These are phyloP conservation scores for Stylophora pistillata DNA, from an alignment of 64 coral and sea anemone species.

Conservation along the genomic window DNA sequence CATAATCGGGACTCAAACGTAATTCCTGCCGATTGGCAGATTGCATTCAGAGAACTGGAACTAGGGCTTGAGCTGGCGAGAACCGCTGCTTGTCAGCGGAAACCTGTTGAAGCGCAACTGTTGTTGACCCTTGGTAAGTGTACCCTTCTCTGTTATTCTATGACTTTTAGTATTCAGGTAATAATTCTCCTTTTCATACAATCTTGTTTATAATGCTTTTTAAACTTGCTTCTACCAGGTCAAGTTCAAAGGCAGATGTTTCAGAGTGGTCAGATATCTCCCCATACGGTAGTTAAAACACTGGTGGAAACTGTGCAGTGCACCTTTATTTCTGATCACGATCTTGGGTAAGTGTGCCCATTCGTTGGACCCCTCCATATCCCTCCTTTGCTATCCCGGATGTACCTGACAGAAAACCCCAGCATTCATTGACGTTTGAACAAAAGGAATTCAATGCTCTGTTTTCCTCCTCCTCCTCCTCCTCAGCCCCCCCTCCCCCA, in stretches of 20 bases:
- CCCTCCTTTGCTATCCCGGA: no score
- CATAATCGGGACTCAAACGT: slow-evolving; percentile 2
- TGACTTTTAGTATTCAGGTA: no score
- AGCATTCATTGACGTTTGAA: no score
- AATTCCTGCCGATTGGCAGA: slow-evolving; percentile 21
- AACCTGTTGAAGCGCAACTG: slow-evolving; percentile 78
- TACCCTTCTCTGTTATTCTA: no score
- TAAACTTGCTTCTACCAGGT: slow-evolving; percentile 10
- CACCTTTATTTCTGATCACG: slow-evolving; percentile 77
- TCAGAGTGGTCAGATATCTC: slow-evolving; percentile 14
- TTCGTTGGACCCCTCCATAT: background rate
- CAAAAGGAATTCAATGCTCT: no score
- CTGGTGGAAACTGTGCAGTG: slow-evolving; percentile 56
- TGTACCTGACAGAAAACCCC: no score
- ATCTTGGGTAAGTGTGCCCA: slow-evolving; percentile 60
- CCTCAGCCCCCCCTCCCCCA: no score
- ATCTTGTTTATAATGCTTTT: background rate
- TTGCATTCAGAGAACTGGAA: slow-evolving; percentile 64
- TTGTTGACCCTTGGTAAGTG: slow-evolving; percentile 82
- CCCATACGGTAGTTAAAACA: slow-evolving; percentile 25
- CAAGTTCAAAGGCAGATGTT: slow-evolving; percentile 74
- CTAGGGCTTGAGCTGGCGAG: slow-evolving; percentile 66
- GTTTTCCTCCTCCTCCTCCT: no score
- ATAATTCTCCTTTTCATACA: no score
- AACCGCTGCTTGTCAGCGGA: slow-evolving; percentile 42